Percentiles rank a stretch among this genome's conserved stretches.
These are phyloP conservation scores for Elysia crispata DNA, from an alignment of 2,888 invertebrate genomes.

Conservation along the genomic window DNA sequence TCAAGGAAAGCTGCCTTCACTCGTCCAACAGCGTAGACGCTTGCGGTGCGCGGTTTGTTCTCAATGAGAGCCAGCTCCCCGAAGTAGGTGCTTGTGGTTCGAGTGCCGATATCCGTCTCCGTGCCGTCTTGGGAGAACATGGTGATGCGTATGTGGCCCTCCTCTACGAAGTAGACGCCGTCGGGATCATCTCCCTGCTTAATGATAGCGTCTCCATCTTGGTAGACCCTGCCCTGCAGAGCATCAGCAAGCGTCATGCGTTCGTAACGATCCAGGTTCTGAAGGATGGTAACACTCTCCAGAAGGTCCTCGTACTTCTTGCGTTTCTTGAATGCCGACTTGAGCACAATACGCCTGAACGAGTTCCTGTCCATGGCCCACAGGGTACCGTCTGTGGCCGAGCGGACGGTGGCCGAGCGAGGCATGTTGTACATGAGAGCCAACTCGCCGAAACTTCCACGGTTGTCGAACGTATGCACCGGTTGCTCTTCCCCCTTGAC, in stretches of 20 bases:
- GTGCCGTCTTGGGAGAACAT: slow-evolving; percentile 85
- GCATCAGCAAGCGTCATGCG: slow-evolving; percentile 77
- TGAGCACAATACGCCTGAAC: slow-evolving; percentile 76
- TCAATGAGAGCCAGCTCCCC: slow-evolving; percentile 97
- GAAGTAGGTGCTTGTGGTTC: slow-evolving; percentile 88
- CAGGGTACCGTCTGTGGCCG: slow-evolving; percentile 70
- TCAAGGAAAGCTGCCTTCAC: slow-evolving; percentile 96
- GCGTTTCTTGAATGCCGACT: slow-evolving; percentile 76
- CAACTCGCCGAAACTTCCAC: slow-evolving; percentile 77
- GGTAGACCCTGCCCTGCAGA: slow-evolving; percentile 68
- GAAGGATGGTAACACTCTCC: slow-evolving; percentile 74
- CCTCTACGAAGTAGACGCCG: slow-evolving; percentile 79
- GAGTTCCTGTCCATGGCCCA: slow-evolving; percentile 78
- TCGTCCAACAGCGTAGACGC: slow-evolving; percentile 85
- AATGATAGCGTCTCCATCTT: slow-evolving; percentile 73
- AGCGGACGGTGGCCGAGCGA: slow-evolving; percentile 75
- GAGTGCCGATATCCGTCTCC: slow-evolving; percentile 83
- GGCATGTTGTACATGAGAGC: slow-evolving; percentile 78
- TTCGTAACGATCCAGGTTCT: slow-evolving; percentile 75
- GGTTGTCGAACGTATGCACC: slow-evolving; percentile 75
- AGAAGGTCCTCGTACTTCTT: slow-evolving; percentile 76
- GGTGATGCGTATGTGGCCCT: slow-evolving; percentile 91
- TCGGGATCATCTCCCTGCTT: slow-evolving; percentile 75
- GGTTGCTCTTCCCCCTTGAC: slow-evolving; percentile 71
- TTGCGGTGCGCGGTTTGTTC: slow-evolving; percentile 95